Evolutionary conservation across 2,797 vertebrate species (phyloP).

Genomic region (Astyanax mexicanus): DNA sequence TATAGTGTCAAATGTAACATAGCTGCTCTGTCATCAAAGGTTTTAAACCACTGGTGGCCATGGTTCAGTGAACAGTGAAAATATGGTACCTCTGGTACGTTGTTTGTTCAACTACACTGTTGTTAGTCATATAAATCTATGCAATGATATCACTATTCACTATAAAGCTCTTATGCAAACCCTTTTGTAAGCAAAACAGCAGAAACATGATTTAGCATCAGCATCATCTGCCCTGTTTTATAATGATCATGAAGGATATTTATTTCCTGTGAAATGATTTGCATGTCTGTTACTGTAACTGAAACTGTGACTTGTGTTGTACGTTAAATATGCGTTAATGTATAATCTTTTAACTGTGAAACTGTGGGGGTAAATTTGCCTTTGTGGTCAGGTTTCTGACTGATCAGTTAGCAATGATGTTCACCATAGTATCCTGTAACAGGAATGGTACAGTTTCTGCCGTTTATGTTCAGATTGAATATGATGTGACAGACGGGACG

Average conservation of each 20-base stretch:
- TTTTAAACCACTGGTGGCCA: neutral
- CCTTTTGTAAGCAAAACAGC: neutral
- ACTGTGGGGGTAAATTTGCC: neutral
- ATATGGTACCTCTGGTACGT: too few relatives aligned
- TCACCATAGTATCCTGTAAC: too few relatives aligned
- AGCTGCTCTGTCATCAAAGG: conserved; percentile 13
- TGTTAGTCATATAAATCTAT: conserved; percentile 12
- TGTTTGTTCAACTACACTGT: too few relatives aligned
- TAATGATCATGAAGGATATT: too few relatives aligned
- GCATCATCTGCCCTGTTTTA: neutral
- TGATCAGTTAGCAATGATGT: too few relatives aligned
- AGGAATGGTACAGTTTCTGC: too few relatives aligned
- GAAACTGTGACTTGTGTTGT: neutral
- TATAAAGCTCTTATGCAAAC: neutral
- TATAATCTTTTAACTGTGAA: neutral
- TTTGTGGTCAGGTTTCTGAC: neutral
- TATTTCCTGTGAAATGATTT: neutral
- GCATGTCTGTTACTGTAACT: neutral
- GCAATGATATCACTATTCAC: conserved; percentile 2
- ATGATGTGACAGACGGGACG: too few relatives aligned
- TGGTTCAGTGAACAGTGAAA: neutral
- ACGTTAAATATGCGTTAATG: neutral
- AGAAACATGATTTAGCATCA: neutral
- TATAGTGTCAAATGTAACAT: conserved; percentile 2
- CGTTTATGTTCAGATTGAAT: too few relatives aligned